These are phyloP conservation scores for Myotis davidii DNA, from an alignment of 2,113 vertebrate species.

Conservation along the genomic window DNA sequence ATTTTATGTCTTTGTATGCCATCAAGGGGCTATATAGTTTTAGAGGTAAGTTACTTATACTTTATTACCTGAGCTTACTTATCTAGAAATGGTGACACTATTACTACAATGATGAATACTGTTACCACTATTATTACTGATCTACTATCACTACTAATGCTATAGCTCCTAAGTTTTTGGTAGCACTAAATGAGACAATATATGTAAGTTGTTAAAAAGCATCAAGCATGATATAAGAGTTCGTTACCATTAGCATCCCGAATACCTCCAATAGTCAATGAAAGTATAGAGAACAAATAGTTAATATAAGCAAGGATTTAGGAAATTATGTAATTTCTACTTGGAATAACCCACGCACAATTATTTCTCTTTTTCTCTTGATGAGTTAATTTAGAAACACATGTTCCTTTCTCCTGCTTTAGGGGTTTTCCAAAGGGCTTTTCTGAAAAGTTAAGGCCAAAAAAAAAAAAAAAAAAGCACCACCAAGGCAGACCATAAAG, in stretches of 20 bases:
- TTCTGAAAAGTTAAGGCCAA: conserved; percentile 59
- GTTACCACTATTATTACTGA: background rate
- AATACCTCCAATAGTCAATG: background rate
- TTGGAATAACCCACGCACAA: background rate
- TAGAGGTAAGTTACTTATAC: conserved; percentile 14
- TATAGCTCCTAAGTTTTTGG: background rate
- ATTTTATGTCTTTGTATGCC: conserved; percentile 37
- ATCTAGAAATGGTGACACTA: conserved; percentile 27
- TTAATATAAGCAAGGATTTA: conserved; percentile 26
- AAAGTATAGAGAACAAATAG: background rate
- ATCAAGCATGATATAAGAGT: background rate
- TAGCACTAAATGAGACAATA: conserved; percentile 20
- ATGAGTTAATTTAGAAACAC: conserved; percentile 64
- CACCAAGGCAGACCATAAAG: conserved; percentile 10
- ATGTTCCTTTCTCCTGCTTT: conserved; percentile 15
- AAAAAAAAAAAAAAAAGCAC: background rate
- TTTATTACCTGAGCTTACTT: background rate
- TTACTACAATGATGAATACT: background rate
- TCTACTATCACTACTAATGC: background rate
- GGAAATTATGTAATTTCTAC: conserved; percentile 16
- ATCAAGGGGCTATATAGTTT: background rate
- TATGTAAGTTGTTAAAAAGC: background rate
- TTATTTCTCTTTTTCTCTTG: conserved; percentile 53
- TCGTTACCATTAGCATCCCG: background rate
- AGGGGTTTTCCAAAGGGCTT: conserved; percentile 73